Evolutionary conservation across 2,113 vertebrate species (phyloP), one percentile per base, ranked within the genome.

Genomic region (Istiophorus platypterus): DNA sequence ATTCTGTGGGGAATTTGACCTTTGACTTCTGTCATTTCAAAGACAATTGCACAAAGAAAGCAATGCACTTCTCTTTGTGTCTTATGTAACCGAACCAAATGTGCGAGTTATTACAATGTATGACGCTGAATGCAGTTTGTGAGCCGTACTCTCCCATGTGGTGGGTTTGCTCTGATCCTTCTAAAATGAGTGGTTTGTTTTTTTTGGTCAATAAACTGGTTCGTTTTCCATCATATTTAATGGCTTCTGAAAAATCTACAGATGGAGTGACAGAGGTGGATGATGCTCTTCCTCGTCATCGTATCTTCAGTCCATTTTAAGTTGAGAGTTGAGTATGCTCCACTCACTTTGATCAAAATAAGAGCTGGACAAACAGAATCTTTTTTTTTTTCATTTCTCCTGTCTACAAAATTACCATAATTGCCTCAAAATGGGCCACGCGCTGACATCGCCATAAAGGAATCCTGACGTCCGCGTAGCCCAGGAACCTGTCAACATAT

Each of bases 371-470:
- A 58, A 29, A 74, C 10, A 17, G 27, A 51, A 22, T 27, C 41
- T 65, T 24, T 49, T 58, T 31, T 49, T n/a, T n/a, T n/a, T n/a
- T n/a, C n/a, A n/a, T n/a, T n/a, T n/a, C n/a, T n/a, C n/a, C 8
- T 18, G 4, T 18, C 61, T 37, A 6, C 41, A 72, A 54, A 78
- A 70, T 77, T 5, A 77, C 51, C 26, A 70, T 77, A 78, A 84
- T 37, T 74, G 26, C 67, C 13, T 24, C 52, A 34, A 52, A 52
- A 71, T 18, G 14, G 52, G 47, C 52, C 3, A 17, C 59, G 24
- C 11, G 18, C 59, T 67, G 80, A 72, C 70, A 64, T 45, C 3
- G 10, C 11, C 80, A 54, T 42, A 6, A 34, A 34, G 31, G n/a
- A 34, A 62, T 52, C 24, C 51, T 34, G 74, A 42, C 7, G 37